These are phyloP conservation scores for Andrena praecox DNA, from an alignment of 2,888 invertebrate species.

Conservation along the genomic window DNA sequence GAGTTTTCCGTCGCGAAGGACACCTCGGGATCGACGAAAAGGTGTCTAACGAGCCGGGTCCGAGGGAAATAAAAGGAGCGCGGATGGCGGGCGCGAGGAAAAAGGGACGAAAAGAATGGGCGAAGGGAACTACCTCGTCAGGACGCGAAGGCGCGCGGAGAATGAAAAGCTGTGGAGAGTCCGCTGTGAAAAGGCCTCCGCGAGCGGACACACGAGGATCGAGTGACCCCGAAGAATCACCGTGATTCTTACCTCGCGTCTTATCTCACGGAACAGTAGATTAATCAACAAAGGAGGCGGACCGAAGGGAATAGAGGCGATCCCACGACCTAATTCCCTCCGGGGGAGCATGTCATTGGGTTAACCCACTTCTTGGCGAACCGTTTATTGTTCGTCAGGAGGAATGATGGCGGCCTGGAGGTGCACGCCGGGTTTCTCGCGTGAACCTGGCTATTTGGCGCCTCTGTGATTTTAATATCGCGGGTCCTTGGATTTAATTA, in stretches of 20 bases:
- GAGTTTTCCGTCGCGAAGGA: conserved; percentile 16
- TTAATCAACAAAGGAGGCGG: conserved; percentile 47
- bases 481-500: conserved; percentile 33
- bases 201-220: conserved; percentile 1
- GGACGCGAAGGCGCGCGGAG: conserved; percentile 22
- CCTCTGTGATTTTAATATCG: conserved; percentile 9
- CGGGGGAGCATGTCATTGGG: conserved; percentile 35
- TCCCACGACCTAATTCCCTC: conserved; percentile 49
- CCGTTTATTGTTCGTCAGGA: background rate
- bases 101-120: conserved; percentile 17
- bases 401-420: conserved; percentile 6
- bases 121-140: conserved; percentile 15
- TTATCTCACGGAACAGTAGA: conserved; percentile 5
- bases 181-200: conserved; percentile 11
- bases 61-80: background rate
- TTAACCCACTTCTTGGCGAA: conserved; percentile 14
- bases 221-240: conserved; percentile 31
- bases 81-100: background rate
- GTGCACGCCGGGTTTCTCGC: background rate
- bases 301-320: conserved; percentile 38
- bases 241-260: conserved; percentile 21
- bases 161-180: conserved; percentile 19
- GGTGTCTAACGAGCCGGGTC: conserved; percentile 17
- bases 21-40: conserved; percentile 14
- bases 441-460: background rate